phyloP scores from a whole-genome alignment of 2,888 invertebrate genomes.

The Priocnemis perturbator region DNA sequence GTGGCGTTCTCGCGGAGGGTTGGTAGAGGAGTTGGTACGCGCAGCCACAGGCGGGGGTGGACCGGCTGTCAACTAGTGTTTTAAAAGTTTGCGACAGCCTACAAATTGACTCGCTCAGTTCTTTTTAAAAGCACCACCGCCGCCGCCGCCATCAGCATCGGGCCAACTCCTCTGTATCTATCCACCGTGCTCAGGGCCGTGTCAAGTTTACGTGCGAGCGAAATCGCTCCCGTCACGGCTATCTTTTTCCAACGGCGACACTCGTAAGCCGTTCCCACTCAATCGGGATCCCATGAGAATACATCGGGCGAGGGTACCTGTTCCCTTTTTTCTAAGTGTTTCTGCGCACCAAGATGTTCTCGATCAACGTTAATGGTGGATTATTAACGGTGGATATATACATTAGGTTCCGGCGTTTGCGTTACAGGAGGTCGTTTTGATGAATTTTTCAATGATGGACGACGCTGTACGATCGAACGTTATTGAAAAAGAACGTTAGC shows the following conservation, averaged over 20 bases:
- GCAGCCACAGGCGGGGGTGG: conserved; percentile 24
- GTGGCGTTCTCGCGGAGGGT: conserved; percentile 11
- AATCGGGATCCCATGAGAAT: background rate
- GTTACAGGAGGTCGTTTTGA: too few species aligned
- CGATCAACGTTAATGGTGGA: too few species aligned
- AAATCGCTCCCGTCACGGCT: conserved; percentile 11
- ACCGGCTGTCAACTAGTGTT: conserved; percentile 75
- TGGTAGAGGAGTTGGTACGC: conserved; percentile 22
- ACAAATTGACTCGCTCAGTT: conserved; percentile 76
- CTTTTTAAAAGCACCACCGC: conserved; percentile 72
- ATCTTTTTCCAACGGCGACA: background rate
- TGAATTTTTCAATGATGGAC: too few species aligned
- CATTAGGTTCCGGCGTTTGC: too few species aligned
- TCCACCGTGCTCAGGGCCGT: conserved; percentile 33
- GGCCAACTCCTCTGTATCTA: conserved; percentile 34
- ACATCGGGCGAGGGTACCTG: too few species aligned
- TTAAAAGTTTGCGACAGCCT: conserved; percentile 76
- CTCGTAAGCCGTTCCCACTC: background rate
- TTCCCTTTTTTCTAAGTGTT: too few species aligned
- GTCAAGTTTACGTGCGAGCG: conserved; percentile 18
- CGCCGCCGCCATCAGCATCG: conserved; percentile 67
- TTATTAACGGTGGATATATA: too few species aligned
- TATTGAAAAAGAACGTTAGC: too few species aligned
- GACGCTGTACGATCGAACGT: too few species aligned
- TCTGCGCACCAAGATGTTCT: too few species aligned